Conservation (phyloP, 2,797 vertebrate genomes). For the Cuniculus paca region DNA sequence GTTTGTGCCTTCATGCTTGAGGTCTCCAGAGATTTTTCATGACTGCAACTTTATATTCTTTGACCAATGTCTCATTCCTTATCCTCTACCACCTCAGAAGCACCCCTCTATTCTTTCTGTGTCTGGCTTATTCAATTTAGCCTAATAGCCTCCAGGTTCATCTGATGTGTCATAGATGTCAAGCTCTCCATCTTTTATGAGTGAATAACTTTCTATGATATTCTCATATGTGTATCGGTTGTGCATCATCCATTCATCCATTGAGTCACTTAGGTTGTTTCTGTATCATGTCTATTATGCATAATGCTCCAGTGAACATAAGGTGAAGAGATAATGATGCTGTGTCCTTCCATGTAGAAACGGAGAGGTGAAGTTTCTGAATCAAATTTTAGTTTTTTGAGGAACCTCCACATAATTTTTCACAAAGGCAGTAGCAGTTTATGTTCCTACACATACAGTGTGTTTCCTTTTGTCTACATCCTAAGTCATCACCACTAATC, state of each 20-base stretch:
- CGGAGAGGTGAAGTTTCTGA: background rate
- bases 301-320: background rate
- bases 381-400: background rate
- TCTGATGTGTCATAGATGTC: background rate
- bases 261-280: background rate
- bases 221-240: background rate
- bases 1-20: background rate
- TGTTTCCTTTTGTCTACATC: background rate
- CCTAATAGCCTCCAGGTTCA: background rate
- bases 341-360: background rate
- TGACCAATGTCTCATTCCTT: background rate
- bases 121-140: background rate
- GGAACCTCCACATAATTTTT: background rate
- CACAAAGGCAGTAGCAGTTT: background rate
- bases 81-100: background rate
- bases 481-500: background rate
- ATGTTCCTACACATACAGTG: background rate
- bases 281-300: background rate
- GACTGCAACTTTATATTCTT: background rate
- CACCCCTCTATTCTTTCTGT: background rate
- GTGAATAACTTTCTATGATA: background rate
- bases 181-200: background rate
- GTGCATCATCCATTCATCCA: background rate
- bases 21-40: background rate
- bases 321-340: background rate